Conservation (phyloP, 2,113 vertebrate genomes). For the Gavialis gangeticus region DNA sequence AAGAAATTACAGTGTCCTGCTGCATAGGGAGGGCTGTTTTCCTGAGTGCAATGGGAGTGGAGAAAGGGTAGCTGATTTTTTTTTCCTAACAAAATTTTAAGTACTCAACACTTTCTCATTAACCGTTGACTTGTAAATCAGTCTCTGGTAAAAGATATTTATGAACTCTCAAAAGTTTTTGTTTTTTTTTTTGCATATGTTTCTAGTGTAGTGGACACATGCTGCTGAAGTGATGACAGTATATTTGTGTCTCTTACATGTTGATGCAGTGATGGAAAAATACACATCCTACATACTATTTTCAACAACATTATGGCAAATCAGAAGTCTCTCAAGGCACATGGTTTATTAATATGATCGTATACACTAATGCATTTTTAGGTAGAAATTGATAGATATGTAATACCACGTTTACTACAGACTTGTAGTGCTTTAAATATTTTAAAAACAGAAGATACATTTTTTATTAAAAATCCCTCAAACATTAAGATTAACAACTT, state of each 20-base stretch:
- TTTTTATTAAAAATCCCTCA: conserved; percentile 61
- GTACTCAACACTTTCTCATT: conserved; percentile 63
- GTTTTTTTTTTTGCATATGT: conserved; percentile 49
- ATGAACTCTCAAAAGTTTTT: conserved; percentile 80
- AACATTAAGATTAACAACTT: conserved; percentile 61
- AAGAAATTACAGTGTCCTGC: conserved; percentile 68
- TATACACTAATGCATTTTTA: conserved; percentile 76
- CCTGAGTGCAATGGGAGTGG: conserved; percentile 61
- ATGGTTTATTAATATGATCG: conserved; percentile 80
- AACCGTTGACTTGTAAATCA: conserved; percentile 69
- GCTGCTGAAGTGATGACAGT: conserved; percentile 54
- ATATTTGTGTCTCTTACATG: conserved; percentile 71
- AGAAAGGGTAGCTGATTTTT: conserved; percentile 39
- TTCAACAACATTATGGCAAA: conserved; percentile 77
- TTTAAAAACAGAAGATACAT: conserved; percentile 70
- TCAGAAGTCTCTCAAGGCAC: conserved; percentile 71
- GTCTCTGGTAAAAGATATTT: conserved; percentile 67
- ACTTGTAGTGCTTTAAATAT: conserved; percentile 72
- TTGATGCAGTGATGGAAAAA: conserved; percentile 66
- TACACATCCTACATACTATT: conserved; percentile 47
- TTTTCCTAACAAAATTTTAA: conserved; percentile 57
- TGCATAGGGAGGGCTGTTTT: conserved; percentile 72
- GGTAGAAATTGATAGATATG: conserved; percentile 74
- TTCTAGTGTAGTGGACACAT: conserved; percentile 56
- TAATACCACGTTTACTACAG: conserved; percentile 76